Percentiles rank a stretch among this genome's conserved stretches.
Evolutionary conservation across 2,888 invertebrate genomes (phyloP).

Genomic region (Azorinus chamasolen): DNA sequence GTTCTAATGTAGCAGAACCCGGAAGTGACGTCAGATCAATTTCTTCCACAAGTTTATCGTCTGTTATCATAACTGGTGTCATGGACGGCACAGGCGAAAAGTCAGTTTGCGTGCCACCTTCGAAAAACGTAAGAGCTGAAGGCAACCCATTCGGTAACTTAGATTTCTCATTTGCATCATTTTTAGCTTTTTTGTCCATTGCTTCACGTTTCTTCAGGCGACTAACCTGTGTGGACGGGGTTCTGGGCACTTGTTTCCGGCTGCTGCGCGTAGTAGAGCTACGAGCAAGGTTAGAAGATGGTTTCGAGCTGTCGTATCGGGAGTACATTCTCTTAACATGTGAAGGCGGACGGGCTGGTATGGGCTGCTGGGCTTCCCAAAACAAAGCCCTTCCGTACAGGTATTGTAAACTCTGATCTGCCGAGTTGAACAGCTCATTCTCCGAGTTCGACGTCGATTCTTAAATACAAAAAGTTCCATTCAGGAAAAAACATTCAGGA

Average conservation of each 20-base stretch:
- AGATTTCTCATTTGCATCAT: conserved; percentile 15
- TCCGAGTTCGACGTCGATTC: conserved; percentile 66
- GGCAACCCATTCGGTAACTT: conserved; percentile 5
- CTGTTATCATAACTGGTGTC: conserved; percentile 34
- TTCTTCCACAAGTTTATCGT: conserved; percentile 21
- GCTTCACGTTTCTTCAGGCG: conserved; percentile 39
- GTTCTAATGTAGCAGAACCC: conserved; percentile 21
- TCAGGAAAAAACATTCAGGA: too few relatives aligned
- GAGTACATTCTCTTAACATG: conserved; percentile 56
- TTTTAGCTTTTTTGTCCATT: conserved; percentile 30
- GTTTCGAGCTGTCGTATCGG: conserved; percentile 28
- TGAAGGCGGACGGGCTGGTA: conserved; percentile 65
- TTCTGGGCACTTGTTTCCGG: conserved; percentile 40
- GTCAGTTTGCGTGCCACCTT: conserved; percentile 63
- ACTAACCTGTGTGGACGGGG: conserved; percentile 58
- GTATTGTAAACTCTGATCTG: conserved; percentile 68
- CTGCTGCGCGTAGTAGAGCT: conserved; percentile 50
- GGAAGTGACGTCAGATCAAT: conserved; percentile 44
- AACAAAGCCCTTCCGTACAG: conserved; percentile 72
- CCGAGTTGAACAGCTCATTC: conserved; percentile 54
- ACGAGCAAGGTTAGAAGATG: conserved; percentile 36
- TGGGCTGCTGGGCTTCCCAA: conserved; percentile 71
- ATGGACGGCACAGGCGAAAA: conserved; percentile 57
- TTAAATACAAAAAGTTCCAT: conserved; percentile 39
- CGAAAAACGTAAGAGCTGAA: conserved; percentile 35